A percentile compares a stretch with the other conserved stretches of the same genome.
phyloP scores from a whole-genome alignment of 2,888 invertebrate species.

The Plebejus anna region DNA sequence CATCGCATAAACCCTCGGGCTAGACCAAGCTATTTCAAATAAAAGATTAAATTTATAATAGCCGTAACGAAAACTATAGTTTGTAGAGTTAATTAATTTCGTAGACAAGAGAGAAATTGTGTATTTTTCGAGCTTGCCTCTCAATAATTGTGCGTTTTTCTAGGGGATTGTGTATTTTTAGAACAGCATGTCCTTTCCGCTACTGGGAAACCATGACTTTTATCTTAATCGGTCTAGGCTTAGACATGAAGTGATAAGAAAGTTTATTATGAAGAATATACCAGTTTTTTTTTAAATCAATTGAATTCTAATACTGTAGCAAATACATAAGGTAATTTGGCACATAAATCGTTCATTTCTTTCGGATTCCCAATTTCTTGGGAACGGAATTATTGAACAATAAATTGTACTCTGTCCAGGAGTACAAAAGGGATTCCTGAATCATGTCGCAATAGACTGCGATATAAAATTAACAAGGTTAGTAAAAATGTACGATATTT shows the following conservation, averaged over 20 bases:
- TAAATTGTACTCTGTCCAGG: neutral
- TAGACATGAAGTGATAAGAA: too few species aligned
- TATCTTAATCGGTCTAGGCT: too few species aligned
- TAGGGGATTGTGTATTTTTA: too few species aligned
- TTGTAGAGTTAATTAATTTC: slow-evolving; percentile 8
- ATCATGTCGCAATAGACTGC: neutral
- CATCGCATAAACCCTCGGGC: slow-evolving; percentile 47
- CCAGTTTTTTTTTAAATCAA: neutral
- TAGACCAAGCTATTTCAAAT: slow-evolving; percentile 33
- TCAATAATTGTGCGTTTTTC: too few species aligned
- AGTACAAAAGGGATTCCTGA: neutral
- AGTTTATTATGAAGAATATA: neutral
- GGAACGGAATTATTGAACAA: neutral
- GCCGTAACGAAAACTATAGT: neutral
- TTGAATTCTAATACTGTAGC: neutral
- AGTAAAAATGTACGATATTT: neutral
- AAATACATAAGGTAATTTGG: neutral
- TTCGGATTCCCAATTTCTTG: neutral
- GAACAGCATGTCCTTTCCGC: too few species aligned
- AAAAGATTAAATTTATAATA: slow-evolving; percentile 13
- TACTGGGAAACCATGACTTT: too few species aligned
- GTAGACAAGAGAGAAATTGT: neutral
- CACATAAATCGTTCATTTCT: neutral
- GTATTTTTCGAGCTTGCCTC: neutral
- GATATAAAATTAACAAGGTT: neutral